Base-by-base conservation (phyloP, 1,140 invertebrate genomes). In the Saxidomus purpurata region DNA sequence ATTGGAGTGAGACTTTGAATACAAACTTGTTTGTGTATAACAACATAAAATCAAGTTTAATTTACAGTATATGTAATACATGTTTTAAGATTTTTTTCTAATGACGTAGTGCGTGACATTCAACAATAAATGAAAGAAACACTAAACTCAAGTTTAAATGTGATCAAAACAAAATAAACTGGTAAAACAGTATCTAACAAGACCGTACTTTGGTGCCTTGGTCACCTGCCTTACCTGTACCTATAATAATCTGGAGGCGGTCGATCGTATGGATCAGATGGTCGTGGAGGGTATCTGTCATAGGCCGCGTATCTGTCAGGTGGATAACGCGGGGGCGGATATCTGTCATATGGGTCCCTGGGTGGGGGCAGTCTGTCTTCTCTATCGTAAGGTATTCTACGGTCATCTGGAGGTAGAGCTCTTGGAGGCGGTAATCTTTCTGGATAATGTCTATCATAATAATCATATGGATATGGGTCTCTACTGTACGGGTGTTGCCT, bases 161-260 rank as follows among this genome's bases (percentile, higher is more conserved):
- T n/a, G n/a, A n/a, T n/a, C n/a, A n/a, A n/a, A n/a, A n/a, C n/a
- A n/a, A n/a, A n/a, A n/a, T n/a, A n/a, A n/a, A n/a, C n/a, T n/a
- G n/a, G n/a, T n/a, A n/a, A n/a, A n/a, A n/a, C n/a, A n/a, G n/a
- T n/a, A n/a, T n/a, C n/a, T n/a, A n/a, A n/a, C n/a, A n/a, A n/a
- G n/a, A n/a, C n/a, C n/a, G n/a, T n/a, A n/a, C n/a, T n/a, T n/a
- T n/a, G 59, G 59, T n/a, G 59, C 59, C 59, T 28, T 28, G 8
- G 25, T 11, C 59, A 9, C 59, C 59, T 63, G 25, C 15, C 59
- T 28, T 63, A 63, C 59, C 59, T 91, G 86, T 90, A 52, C 90
- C 90, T 90, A 89, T 92, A 86, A 85, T 93, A 89, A 88, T 90
- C 86, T 89, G 92, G 80, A 79, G 90, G 67, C 4, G 86, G 81